A percentile compares a stretch with the other conserved stretches of the same genome.
Evolutionary conservation across 2,888 invertebrate genomes (phyloP).

Genomic region (Drosophila imparisetae): DNA sequence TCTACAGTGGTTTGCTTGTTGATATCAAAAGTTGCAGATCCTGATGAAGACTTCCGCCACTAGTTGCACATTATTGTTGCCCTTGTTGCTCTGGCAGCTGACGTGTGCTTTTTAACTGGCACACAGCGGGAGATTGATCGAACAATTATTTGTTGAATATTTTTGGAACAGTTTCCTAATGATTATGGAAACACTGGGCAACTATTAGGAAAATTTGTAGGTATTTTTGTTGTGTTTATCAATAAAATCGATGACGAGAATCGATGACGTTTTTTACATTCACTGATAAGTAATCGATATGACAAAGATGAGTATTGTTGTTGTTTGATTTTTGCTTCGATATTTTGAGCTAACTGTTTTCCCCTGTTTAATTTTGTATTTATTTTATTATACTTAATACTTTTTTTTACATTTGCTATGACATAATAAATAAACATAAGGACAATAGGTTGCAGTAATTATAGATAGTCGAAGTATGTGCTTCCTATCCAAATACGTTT

Average conservation of each 20-base stretch:
- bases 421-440: not conserved
- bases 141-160: not conserved
- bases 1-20: slow-evolving; percentile 1
- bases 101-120: not conserved
- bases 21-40: slow-evolving; percentile 25
- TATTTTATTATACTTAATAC: not conserved
- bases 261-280: not conserved
- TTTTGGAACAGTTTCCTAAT: slow-evolving; percentile 9
- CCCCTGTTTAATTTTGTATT: too few species aligned
- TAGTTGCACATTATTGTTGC: slow-evolving; percentile 70
- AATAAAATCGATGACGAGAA: slow-evolving; percentile 31
- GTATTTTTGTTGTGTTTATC: slow-evolving; percentile 48
- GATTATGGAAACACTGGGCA: slow-evolving; percentile 31
- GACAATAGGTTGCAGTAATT: not conserved
- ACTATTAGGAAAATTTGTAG: slow-evolving; percentile 32
- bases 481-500: not conserved
- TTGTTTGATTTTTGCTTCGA: not conserved
- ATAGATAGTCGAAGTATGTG: not conserved
- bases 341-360: not conserved
- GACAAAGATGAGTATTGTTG: not conserved
- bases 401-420: not conserved
- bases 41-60: slow-evolving; percentile 39
- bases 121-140: not conserved
- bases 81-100: slow-evolving; percentile 11
- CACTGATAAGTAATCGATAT: slow-evolving; percentile 28